Base-by-base conservation (phyloP, 2,797 vertebrate species). In the Lepidocolaptes lacrymiger region DNA sequence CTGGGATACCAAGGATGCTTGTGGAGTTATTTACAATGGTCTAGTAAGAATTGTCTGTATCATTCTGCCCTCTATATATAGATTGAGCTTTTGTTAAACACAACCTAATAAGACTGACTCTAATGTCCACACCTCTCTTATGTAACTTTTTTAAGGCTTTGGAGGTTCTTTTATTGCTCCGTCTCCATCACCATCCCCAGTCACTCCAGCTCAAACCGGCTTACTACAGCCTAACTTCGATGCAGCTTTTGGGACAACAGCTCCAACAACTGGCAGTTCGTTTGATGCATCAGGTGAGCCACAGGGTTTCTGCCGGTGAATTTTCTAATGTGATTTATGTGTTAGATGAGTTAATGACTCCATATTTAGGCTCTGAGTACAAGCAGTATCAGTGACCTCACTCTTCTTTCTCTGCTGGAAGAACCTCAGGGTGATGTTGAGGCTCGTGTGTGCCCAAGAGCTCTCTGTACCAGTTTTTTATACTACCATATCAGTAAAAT, bases 161-260 rank as follows among this genome's bases (percentile, higher is more conserved):
- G 98, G 98, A 89, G 98, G 98, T 92, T 98, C 98, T 88, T 98
- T 98, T 85, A 98, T 98, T 96, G 48, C 98, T 78, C 97, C 97
- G 7, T 97, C 98, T 93, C 98, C 98, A 28, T 96, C 98, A 90
- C 98, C 98, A 26, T 97, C 98, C 17, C 97, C 98, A 26, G 97
- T 98, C 46, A 98, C 98, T 81, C 97, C 98, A 48, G 98, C 98
- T 95, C 99, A 99, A 95, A 98, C 98, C 62, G 98, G 98, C 97
- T 98, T 99, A 89, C 97, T 99, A 81, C 99, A 99, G 94, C 98
- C 99, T 12, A 98, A 98, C 86, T 99, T 99, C 49, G 99, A 99
- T 71, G 97, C 97, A 72, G 98, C 98, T 75, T 98, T 99, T 94
- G 98, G 98, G 80, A 96, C 98, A 46, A 89, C 98, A 32, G 95